Evolutionary conservation across 2,888 invertebrate species (phyloP), one percentile per base, ranked within the genome.

Genomic region (Cerastis rubricosa): DNA sequence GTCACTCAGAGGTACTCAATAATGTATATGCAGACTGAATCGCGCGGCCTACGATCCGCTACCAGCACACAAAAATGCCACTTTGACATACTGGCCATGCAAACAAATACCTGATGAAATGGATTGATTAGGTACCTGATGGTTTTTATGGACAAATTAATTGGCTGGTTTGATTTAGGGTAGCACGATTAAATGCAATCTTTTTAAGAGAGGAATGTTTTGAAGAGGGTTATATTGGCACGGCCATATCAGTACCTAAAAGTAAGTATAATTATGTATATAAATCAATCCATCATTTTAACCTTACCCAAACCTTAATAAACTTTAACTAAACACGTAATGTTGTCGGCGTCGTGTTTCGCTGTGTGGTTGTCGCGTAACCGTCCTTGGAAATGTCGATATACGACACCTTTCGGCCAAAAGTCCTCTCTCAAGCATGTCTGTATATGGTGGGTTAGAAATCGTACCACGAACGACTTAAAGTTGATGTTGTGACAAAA

Each of bases 1-100:
- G 95, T 96, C 96, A 96, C 96, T 96, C 96, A 96, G 94, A 90
- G 93, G 92, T 92, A 93, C 95, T 96, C 94, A 96, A 96, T 96
- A 96, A 96, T 96, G 94, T 94, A 96, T 92, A 93, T 90, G 91
- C 92, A 90, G 90, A 87, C 90, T 85, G 90, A 80, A 84, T 80
- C 78, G 86, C 88, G 84, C 84, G 87, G 88, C 90, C 90, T 90
- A 86, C 91, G 89, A 90, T 90, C 92, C 89, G 90, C 88, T 91
- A 91, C 89, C 88, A 92, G 88, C 89, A 88, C 89, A 88, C 90
- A 87, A 81, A 87, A 84, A 86, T 77, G 57, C 54, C 69, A 72
- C 71, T 80, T 84, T 84, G 74, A 77, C 73, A 81, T 57, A 79
- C 63, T 77, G 76, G 70, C 64, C 74, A 68, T 83, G 80, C 83